Base-by-base conservation (phyloP, 1,140 invertebrate species). In the Drosophila equinoxialis region DNA sequence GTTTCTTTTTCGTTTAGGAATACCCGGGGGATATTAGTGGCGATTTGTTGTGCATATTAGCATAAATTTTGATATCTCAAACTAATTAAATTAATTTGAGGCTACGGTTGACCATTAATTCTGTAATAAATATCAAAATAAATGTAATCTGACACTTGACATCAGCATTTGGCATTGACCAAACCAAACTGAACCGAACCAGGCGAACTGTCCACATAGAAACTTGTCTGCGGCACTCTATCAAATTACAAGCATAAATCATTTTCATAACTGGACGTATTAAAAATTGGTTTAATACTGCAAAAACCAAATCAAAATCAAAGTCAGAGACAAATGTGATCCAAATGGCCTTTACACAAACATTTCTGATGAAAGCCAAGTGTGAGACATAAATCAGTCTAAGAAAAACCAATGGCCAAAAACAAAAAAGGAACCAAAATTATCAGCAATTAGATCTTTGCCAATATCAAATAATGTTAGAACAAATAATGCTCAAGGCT, bases 81-180 rank as follows among this genome's bases (percentile, higher is more conserved):
- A 83, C 83, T 87, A 89, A 86, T 86, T 87, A 86, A 87, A 79
- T 86, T 83, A 86, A 86, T 87, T 51, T 87, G 82, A 83, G 64
- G 17, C 76, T 83, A 76, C 79, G 71, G 67, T 79, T 67, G 76
- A 66, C 79, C 79, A 83, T 70, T 82, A 68, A 74, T 89, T 87
- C 76, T 86, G 72, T 74, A 86, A 86, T 89, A 86, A 86, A 86
- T 86, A 86, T 86, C 76, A 62, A 83, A 77, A 76, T 86, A 87
- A 86, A 89, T 89, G 79, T 86, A 86, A 86, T 86, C 83, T 86
- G 83, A 86, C 83, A 86, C 83, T 86, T 86, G 83, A 86, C 83
- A 86, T 77, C 75, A 77, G 73, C 73, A 82, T 87, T 87, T 87
- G 83, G 83, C 83, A 87, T 86, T 77, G 74, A 70, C 64, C 51